These are phyloP conservation scores for Hetaerina americana DNA, from an alignment of 1,140 invertebrate species.

Conservation along the genomic window DNA sequence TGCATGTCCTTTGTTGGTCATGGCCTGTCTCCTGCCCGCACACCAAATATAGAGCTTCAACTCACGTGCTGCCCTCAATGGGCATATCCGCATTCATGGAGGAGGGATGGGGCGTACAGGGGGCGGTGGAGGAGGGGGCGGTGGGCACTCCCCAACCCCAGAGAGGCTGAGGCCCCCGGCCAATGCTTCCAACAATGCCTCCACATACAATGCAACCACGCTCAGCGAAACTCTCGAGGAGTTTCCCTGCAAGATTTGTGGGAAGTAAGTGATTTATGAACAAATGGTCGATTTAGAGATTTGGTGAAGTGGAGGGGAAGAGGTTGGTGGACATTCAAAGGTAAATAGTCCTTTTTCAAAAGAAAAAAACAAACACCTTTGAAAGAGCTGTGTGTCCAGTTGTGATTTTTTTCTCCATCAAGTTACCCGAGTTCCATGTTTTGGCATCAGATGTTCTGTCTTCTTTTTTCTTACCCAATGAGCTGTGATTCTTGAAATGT, in stretches of 20 bases:
- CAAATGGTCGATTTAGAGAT: not conserved
- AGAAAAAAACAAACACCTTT: not conserved
- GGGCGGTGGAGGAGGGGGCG: conserved; percentile 29
- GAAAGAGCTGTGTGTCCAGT: not conserved
- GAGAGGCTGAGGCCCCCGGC: conserved; percentile 22
- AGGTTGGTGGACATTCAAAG: not conserved
- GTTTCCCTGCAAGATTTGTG: conserved; percentile 92
- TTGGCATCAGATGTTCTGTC: not conserved
- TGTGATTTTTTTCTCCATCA: not conserved
- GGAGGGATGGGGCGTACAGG: conserved; percentile 19
- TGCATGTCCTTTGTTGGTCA: too few relatives aligned
- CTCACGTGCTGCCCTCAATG: conserved; percentile 62
- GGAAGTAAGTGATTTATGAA: conserved; percentile 68
- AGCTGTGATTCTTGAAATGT: not conserved
- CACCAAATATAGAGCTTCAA: conserved; percentile 78
- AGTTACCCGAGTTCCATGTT: not conserved
- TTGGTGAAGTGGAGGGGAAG: not conserved
- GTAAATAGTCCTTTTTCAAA: not conserved
- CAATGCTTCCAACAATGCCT: not conserved
- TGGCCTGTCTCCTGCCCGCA: too few relatives aligned
- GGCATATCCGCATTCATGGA: conserved; percentile 56
- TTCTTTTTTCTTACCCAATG: not conserved
- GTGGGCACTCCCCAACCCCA: conserved; percentile 42
- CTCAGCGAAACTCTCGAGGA: conserved; percentile 17
- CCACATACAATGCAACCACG: not conserved